Evolutionary conservation across 1,140 invertebrate genomes (phyloP).

Genomic region (Telenomus remus): DNA sequence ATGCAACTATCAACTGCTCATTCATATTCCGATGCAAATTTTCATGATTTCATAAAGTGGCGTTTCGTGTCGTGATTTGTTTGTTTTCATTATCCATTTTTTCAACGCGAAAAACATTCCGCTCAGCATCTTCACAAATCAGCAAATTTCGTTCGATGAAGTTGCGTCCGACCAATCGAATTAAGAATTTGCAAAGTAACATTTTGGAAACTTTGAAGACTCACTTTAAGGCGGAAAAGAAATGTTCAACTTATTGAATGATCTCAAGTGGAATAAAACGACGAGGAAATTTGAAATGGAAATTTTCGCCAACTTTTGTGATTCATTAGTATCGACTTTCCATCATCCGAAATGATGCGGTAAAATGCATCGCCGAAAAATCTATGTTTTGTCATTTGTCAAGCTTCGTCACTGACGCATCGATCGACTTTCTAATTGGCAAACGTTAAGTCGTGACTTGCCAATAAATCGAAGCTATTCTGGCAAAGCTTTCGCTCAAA

Average conservation of each 20-base stretch:
- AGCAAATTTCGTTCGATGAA: too few species aligned
- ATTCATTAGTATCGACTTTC: too few species aligned
- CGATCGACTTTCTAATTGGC: slow-evolving; percentile 51
- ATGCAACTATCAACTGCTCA: slow-evolving; percentile 4
- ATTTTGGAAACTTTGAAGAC: too few species aligned
- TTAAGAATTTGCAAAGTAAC: too few species aligned
- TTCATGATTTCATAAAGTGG: slow-evolving; percentile 14
- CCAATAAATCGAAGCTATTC: slow-evolving; percentile 35
- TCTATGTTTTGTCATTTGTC: slow-evolving; percentile 31
- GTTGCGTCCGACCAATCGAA: too few species aligned
- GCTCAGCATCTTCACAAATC: too few species aligned
- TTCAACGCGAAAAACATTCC: neutral
- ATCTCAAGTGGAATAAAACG: neutral
- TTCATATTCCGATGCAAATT: slow-evolving; percentile 19
- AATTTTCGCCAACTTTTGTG: too few species aligned
- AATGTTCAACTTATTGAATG: too few species aligned
- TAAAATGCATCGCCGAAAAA: too few species aligned
- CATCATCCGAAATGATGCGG: too few species aligned
- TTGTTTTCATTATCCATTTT: neutral
- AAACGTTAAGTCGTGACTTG: slow-evolving; percentile 32
- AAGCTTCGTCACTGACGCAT: slow-evolving; percentile 46
- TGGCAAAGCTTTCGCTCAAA: slow-evolving; percentile 38
- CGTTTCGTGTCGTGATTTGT: slow-evolving; percentile 8
- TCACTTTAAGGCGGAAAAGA: too few species aligned
- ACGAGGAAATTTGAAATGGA: too few species aligned